These are phyloP conservation scores for Mastomys natalensis DNA, from an alignment of 2,113 vertebrate genomes.

Conservation along the genomic window DNA sequence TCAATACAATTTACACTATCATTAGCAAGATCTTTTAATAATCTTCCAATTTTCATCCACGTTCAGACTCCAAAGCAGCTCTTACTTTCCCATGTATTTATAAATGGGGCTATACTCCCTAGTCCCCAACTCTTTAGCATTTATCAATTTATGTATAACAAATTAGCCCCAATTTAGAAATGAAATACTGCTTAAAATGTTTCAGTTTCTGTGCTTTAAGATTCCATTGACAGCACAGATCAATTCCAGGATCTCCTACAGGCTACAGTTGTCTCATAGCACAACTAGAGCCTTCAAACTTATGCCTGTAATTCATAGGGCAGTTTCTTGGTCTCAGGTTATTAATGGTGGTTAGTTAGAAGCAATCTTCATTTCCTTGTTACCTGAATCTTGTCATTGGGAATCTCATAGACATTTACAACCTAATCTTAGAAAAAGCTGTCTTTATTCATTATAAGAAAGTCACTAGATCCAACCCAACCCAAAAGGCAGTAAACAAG, in stretches of 20 bases:
- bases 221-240: neutral
- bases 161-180: neutral
- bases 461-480: conserved; percentile 9
- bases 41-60: neutral
- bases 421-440: neutral
- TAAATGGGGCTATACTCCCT: neutral
- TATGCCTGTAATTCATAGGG: neutral
- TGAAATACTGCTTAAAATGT: neutral
- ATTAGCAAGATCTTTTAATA: neutral
- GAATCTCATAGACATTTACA: neutral
- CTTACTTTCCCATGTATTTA: neutral
- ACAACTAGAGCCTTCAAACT: neutral
- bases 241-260: neutral
- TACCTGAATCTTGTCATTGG: neutral
- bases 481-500: neutral
- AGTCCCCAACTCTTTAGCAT: neutral
- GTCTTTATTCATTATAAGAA: neutral
- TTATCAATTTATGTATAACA: neutral
- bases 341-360: neutral
- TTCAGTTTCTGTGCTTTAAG: neutral
- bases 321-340: neutral
- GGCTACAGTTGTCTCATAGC: neutral
- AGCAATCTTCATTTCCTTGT: neutral
- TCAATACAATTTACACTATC: neutral
- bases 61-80: neutral